Evolutionary conservation across 1,140 invertebrate genomes (phyloP).

Genomic region (Hydropsyche tenuis): DNA sequence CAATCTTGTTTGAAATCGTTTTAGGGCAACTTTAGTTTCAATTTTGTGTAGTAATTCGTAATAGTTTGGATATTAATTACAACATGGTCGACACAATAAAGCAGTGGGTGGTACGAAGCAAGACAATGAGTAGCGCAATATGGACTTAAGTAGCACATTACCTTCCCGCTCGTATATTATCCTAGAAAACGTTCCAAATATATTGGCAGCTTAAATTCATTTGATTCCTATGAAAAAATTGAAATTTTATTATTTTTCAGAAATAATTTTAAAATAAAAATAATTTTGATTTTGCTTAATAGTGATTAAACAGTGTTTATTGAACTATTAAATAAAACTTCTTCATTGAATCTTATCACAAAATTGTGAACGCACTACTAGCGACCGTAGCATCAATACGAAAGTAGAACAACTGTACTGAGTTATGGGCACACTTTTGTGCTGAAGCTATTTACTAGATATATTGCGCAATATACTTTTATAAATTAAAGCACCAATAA

Average conservation of each 20-base stretch:
- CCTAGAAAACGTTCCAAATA: not conserved
- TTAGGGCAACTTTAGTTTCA: no score
- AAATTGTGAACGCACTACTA: not conserved
- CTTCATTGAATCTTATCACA: not conserved
- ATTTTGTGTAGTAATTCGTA: no score
- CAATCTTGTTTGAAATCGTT: conserved; percentile 9
- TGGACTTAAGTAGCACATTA: conserved; percentile 34
- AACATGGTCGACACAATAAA: conserved; percentile 41
- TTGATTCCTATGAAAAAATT: not conserved
- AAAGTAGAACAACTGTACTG: conserved; percentile 28
- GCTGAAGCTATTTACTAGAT: conserved; percentile 27
- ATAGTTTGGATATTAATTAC: conserved; percentile 33
- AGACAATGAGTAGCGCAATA: conserved; percentile 39
- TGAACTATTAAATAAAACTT: not conserved
- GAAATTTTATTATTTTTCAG: no score
- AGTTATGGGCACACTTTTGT: conserved; percentile 26
- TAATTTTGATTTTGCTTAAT: no score
- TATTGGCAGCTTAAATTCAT: not conserved
- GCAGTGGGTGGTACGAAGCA: conserved; percentile 37
- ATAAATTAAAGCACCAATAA: conserved; percentile 31
- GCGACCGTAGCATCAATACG: conserved; percentile 2
- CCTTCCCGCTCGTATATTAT: not conserved
- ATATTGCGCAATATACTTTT: conserved; percentile 27
- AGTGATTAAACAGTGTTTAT: no score
- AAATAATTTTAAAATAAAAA: no score